These are phyloP conservation scores for Drosophila tristis DNA, from an alignment of 1,140 invertebrate species.

Conservation along the genomic window DNA sequence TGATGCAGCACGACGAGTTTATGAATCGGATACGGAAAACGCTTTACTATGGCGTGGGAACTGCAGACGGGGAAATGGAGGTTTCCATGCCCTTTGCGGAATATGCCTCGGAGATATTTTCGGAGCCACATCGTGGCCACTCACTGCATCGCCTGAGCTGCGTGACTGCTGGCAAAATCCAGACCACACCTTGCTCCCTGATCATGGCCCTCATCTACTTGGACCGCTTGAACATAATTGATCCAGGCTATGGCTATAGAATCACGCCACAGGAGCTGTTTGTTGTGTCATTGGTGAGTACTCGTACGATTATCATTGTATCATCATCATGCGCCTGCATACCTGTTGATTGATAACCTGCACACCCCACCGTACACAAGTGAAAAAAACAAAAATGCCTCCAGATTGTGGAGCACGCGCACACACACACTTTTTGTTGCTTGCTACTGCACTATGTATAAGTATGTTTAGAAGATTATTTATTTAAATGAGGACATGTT, in stretches of 20 bases:
- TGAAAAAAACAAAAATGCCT: slow-evolving; percentile 26
- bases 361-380: slow-evolving; percentile 1
- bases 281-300: slow-evolving; percentile 94
- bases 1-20: slow-evolving; percentile 88
- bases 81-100: slow-evolving; percentile 85
- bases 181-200: slow-evolving; percentile 93
- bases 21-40: slow-evolving; percentile 92
- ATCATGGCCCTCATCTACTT: slow-evolving; percentile 94
- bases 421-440: no score
- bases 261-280: slow-evolving; percentile 95
- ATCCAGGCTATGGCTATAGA: slow-evolving; percentile 92
- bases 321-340: slow-evolving; percentile 9
- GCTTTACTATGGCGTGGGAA: slow-evolving; percentile 94
- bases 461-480: no score
- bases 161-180: slow-evolving; percentile 92
- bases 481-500: no score
- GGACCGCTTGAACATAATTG: slow-evolving; percentile 91
- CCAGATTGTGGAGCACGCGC: not conserved
- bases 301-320: not conserved
- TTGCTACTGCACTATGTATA: no score
- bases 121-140: slow-evolving; percentile 88
- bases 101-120: slow-evolving; percentile 92
- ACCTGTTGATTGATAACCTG: slow-evolving; percentile 69
- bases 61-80: slow-evolving; percentile 86
- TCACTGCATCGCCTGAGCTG: slow-evolving; percentile 92